Base-by-base conservation (phyloP, 2,113 vertebrate genomes). In the Falcunculus frontatus region DNA sequence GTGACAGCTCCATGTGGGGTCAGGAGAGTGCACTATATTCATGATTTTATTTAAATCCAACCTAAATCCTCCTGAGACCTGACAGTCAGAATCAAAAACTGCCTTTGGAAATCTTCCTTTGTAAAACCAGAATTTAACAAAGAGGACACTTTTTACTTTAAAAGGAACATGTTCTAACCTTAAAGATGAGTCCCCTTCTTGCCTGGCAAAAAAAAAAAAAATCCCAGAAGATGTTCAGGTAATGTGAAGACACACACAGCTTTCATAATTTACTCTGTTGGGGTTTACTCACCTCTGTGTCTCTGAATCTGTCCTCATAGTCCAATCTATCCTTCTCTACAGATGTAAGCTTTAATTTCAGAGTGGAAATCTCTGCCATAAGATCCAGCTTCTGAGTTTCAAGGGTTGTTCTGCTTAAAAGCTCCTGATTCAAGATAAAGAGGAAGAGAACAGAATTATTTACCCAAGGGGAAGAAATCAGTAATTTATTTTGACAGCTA, bases 301-400 rank as follows among this genome's bases (percentile, higher is more conserved):
- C 99, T 93, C 98, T 98, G 95, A 99, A 99, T 70, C 98, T 96
- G 13, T 99, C 99, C 93, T 99, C 98, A 86, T 98, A 99, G 94
- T 99, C 98, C 69, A 98, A 80, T 64, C 98, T 98, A 78, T 99
- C 98, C 94, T 99, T 99, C 87, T 99, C 98, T 46, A 99, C 97
- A 50, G 98, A 91, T 1, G 98, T 98, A 92, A 99, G 97, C 87
- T 99, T 99, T 84, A 99, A 97, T 97, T 99, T 99, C 76, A 99
- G 96, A 95, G 99, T 99, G 87, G 99, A 99, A 93, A 99, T 94
- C 97, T 99, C 99, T 29, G 99, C 98, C 97, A 99, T 99, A 74
- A 99, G 98, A 49, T 99, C 99, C 72, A 99, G 85, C 94, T 99
- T 99, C 97, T 99, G 99, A 63, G 97, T 99, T 97, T 99, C 99